These are phyloP conservation scores for Ligdia adustata DNA, from an alignment of 2,888 invertebrate genomes.

Conservation along the genomic window DNA sequence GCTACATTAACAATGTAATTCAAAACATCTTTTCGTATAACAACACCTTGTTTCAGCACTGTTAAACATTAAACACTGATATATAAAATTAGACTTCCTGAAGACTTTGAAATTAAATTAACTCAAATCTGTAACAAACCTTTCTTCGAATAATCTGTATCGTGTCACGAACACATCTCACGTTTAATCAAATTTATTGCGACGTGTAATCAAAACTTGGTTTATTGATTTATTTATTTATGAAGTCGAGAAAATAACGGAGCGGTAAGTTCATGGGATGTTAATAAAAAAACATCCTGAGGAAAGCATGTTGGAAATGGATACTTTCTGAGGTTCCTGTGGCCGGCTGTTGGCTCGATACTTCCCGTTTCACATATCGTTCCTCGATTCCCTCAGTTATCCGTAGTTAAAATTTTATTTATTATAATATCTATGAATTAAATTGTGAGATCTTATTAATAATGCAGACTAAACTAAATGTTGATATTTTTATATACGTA, in stretches of 20 bases:
- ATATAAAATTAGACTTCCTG: neutral
- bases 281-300: conserved; percentile 26
- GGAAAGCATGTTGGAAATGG: conserved; percentile 21
- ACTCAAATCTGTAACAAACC: too few species aligned
- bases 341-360: conserved; percentile 2
- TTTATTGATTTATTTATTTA: conserved; percentile 10
- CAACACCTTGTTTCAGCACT: too few species aligned
- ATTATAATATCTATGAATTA: too few species aligned
- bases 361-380: conserved; percentile 7
- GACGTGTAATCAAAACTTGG: too few species aligned
- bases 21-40: too few species aligned
- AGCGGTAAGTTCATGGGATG: conserved; percentile 21
- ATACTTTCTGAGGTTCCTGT: conserved; percentile 21
- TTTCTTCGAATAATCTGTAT: too few species aligned
- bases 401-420: too few species aligned
- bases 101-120: neutral
- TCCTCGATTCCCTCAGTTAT: neutral
- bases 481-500: too few species aligned
- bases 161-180: conserved; percentile 7
- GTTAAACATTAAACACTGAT: neutral
- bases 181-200: conserved; percentile 3
- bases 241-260: conserved; percentile 4
- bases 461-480: too few species aligned
- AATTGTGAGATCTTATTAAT: too few species aligned
- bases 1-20: too few species aligned